phyloP scores from a whole-genome alignment of 2,797 vertebrate genomes.

The Aplochiton taeniatus region DNA sequence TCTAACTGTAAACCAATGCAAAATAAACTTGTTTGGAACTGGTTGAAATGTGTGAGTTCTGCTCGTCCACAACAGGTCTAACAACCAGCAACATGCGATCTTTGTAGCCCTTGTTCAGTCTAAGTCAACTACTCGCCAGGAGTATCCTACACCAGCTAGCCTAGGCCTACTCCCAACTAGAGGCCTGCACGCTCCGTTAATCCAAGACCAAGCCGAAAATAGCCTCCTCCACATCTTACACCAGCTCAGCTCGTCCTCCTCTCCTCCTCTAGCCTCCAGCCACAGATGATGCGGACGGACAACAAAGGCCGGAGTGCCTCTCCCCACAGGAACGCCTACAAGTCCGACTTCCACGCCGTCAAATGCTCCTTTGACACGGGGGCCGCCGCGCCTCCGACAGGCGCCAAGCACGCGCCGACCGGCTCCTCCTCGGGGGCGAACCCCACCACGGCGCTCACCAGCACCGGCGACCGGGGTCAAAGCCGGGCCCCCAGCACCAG shows the following conservation, averaged over 20 bases:
- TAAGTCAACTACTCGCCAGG: background rate
- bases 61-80: no score
- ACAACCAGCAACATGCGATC: no score
- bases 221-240: background rate
- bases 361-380: constrained; percentile 87
- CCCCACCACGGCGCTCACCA: constrained; percentile 32
- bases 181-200: constrained; percentile 23
- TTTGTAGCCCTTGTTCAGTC: background rate
- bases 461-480: no score
- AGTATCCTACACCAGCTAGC: constrained; percentile 8
- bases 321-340: constrained; percentile 89
- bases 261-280: constrained; percentile 40
- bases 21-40: no score
- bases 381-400: constrained; percentile 44
- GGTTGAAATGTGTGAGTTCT: no score
- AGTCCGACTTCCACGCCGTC: constrained; percentile 89
- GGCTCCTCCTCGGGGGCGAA: constrained; percentile 34
- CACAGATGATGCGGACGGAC: constrained; percentile 85
- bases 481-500: constrained; percentile 68
- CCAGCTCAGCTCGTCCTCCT: constrained; percentile 1
- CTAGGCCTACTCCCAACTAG: constrained; percentile 3
- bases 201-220: background rate
- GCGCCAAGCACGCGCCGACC: no score
- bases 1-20: no score
- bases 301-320: constrained; percentile 87